Evolutionary conservation across 92 coral and sea anemone species (phyloP), one percentile per base, ranked within the genome.

Genomic region (Heliopora coerulea): DNA sequence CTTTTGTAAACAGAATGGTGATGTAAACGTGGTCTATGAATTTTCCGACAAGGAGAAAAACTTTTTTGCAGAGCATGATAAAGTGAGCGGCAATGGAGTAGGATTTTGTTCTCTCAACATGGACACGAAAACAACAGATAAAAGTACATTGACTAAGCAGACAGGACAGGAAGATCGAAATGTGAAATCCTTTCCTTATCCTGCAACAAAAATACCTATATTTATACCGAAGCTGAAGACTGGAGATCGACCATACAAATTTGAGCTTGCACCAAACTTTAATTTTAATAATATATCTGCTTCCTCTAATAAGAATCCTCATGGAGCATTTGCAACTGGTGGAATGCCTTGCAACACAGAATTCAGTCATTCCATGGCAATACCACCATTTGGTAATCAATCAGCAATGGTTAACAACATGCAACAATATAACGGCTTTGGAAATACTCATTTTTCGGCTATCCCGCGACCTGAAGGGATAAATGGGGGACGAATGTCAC

Each of bases 381-480:
- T 3, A 49, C 39, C 77, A 10, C 77, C 52, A 26, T 70, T 70
- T 70, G 32, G 46, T 52, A 56, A 54, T 37, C 63, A 21, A 1
- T 31, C 42, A n/a, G 33, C 77, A 10, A 27, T 19, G 21, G 59
- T 48, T 5, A 70, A 70, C 19, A 70, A 54, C 77, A 70, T 54
- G 52, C 77, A 70, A 29, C 74, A 67, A 25, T 26, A 44, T 27
- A 54, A 44, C 21, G 34, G 58, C 10, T 29, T 50, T 54, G 18
- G 49, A 7, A 70, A 70, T 23, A 54, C 30, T 32, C 63, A 70
- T n/a, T 70, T 70, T 25, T 63, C 23, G 61, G 31, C 77, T 29
- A 70, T 70, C 13, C 39, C 34, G 32, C 37, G 77, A 29, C 48
- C 77, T 49, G 77, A 70, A 2, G 60, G 13, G 0, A 68, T 68